Base-by-base conservation (phyloP, 2,113 vertebrate species). In the Thymallus thymallus region DNA sequence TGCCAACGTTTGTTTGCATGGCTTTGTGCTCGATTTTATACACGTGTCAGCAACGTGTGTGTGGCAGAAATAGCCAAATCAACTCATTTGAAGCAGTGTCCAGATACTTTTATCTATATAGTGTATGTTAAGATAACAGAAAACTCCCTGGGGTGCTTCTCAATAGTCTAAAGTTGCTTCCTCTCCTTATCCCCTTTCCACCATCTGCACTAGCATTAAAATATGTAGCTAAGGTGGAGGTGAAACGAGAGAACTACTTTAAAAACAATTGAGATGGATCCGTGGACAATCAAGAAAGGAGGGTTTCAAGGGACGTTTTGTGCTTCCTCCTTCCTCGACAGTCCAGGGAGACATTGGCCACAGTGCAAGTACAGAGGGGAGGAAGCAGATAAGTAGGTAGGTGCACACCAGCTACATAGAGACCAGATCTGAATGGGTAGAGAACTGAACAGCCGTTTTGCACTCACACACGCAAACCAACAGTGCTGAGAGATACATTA, bases 401-500 rank as follows among this genome's bases (percentile, higher is more conserved):
- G 92, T 94, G 94, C 93, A 94, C 94, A 95, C 84, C 83, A 88
- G 93, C 93, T 94, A 93, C 94, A 94, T 89, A 91, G 92, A 94
- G 93, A 91, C 95, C 86, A 94, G 79, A 88, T 94, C 95, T 94
- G 94, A 93, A 96, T 91, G 93, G 69, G 80, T 95, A 97, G 95
- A 96, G 96, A 97, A 97, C 95, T 91, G 86, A 97, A 97, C 95
- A 91, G 85, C 87, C 92, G 92, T 95, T 98, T 92, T 96, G 96
- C 95, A 98, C 96, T 98, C 97, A 98, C 95, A 97, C 95, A 98
- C 96, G 95, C 94, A 97, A 96, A 96, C 91, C 91, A 92, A 91
- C 88, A 96, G 96, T 97, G 96, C 95, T 98, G 96, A 97, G 96
- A 96, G 96, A 96, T 94, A 97, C 94, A 99, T 95, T 96, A 93